Percentiles rank a stretch among this genome's conserved stretches.
phyloP scores from a whole-genome alignment of 2,113 vertebrate genomes.

The Hydropotes inermis region DNA sequence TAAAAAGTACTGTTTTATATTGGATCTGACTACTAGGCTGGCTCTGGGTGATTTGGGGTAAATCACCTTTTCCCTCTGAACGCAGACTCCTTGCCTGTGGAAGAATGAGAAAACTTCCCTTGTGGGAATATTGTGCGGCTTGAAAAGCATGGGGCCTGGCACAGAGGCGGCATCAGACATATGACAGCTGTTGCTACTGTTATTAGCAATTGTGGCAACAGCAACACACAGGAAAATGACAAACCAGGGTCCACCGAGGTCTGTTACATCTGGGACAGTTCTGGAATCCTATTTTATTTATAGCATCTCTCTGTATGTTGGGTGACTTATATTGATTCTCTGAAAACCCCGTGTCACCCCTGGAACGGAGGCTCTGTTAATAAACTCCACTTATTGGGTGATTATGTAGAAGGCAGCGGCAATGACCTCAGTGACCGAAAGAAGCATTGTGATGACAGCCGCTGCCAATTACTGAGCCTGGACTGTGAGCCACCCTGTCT shows the following conservation, averaged over 20 bases:
- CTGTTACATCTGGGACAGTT: not conserved
- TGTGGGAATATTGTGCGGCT: not conserved
- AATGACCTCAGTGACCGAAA: not conserved
- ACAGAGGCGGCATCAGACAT: not conserved
- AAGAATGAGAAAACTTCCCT: not conserved
- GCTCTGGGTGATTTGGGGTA: not conserved
- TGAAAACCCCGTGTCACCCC: constrained; percentile 23
- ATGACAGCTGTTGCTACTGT: not conserved
- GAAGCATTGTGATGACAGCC: not conserved
- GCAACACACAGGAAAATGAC: not conserved
- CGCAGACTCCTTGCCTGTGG: not conserved
- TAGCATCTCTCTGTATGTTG: not conserved
- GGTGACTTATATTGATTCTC: constrained; percentile 22
- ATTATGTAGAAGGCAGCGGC: not conserved
- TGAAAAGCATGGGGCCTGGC: not conserved
- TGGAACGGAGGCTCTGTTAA: constrained; percentile 27
- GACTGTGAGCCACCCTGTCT: not conserved
- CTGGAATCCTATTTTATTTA: constrained; percentile 45
- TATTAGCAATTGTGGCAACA: not conserved
- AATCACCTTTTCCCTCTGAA: not conserved
- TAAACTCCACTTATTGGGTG: not conserved
- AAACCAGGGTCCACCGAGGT: not conserved
- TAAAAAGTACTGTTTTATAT: not conserved
- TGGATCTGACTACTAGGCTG: not conserved
- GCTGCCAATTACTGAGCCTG: not conserved